Evolutionary conservation across 2,113 vertebrate species (phyloP), one percentile per base, ranked within the genome.

Genomic region (Carollia perspicillata): DNA sequence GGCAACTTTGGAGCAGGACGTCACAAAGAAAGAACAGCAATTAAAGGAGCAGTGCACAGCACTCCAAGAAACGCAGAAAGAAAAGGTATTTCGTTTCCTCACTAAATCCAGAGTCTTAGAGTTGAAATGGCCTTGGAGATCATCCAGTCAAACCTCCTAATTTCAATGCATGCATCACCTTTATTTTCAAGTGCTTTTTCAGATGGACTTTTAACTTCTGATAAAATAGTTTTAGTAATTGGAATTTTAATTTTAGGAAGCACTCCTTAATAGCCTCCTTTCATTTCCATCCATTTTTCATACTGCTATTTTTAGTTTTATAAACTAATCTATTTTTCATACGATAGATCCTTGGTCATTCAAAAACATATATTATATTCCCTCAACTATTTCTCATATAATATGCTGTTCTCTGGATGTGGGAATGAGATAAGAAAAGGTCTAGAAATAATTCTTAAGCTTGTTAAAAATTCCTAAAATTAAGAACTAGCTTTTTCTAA

Each of bases 51-150:
- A 99, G 96, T 98, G 97, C 49, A 98, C 99, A 97, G 96, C 97
- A 5, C 94, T 99, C 9, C 98, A 98, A 86, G 98, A 99, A 84
- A 77, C 98, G 20, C 98, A 99, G 97, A 99, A 99, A 97, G 99
- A 99, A 95, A 99, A 99, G 99, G 99, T 99, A 97, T 90, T 89
- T 44, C 23, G 26, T 42, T 60, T 90, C 92, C 74, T 90, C 8
- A 47, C 33, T 40, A 30, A 81, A n/a, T 44, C 35, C 66, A 22
- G 40, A 84, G 11, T 74, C 66, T 26, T 33, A 69, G 47, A 75
- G 33, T 63, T 51, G 18, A 4, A 17, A 0, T 84, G 37, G 13
- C 33, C 40, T 58, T 80, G 22, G 35, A 89, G 22, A 60, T 8
- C 55, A 37, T 23, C n/a, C 5, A 30, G 60, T 85, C 63, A 69